Conservation (phyloP, 2,888 invertebrate genomes). For the Julus scandinavius region DNA sequence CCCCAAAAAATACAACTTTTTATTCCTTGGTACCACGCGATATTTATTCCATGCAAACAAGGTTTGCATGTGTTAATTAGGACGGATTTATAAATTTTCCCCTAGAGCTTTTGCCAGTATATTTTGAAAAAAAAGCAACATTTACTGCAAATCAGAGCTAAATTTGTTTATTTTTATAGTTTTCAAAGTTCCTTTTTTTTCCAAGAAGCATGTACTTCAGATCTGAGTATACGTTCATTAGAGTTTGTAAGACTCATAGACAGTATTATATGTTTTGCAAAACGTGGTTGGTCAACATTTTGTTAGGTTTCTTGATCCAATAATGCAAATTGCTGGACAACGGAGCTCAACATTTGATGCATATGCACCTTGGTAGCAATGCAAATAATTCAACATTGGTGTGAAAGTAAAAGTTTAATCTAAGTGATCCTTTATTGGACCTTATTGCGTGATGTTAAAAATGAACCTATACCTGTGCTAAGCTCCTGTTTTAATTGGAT, state of each 20-base stretch:
- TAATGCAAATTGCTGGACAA: not conserved
- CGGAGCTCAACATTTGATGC: not conserved
- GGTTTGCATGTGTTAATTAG: not conserved
- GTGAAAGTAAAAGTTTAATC: not conserved
- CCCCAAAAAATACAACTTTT: not conserved
- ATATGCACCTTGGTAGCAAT: not conserved
- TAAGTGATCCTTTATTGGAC: no score
- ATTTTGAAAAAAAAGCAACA: not conserved
- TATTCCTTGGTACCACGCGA: not conserved
- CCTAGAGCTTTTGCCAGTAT: not conserved
- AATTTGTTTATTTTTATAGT: not conserved
- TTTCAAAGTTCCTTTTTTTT: not conserved
- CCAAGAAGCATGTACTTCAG: constrained; percentile 24
- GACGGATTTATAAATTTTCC: not conserved
- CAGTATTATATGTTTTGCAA: not conserved
- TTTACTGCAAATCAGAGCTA: not conserved
- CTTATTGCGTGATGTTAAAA: no score
- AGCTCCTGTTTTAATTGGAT: no score
- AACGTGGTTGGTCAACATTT: not conserved
- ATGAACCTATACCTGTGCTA: no score
- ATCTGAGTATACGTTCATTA: not conserved
- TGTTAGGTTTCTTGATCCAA: no score
- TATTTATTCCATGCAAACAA: not conserved
- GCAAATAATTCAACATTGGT: not conserved
- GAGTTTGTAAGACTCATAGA: not conserved